Base-by-base conservation (phyloP, 1,140 invertebrate genomes). In the Vanessa tameamea region DNA sequence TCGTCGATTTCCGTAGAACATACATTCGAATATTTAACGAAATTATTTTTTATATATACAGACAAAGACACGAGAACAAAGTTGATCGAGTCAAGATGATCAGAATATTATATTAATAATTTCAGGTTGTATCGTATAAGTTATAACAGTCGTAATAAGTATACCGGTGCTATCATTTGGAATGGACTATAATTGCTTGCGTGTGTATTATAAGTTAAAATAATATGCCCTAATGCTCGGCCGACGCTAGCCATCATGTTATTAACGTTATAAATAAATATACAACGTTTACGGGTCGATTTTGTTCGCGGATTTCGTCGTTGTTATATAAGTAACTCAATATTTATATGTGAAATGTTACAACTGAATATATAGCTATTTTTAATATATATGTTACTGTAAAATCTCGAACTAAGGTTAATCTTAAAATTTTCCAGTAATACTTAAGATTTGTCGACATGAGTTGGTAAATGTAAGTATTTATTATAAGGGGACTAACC, bases 251-350 rank as follows among this genome's bases (percentile, higher is more conserved):
- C 80, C 82, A 82, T 83, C 78, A 67, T 76, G 75, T 85, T 87
- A 83, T 83, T 85, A 87, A 66, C 75, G 76, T 79, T 82, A 83
- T 84, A 84, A 87, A 85, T 85, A 85, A 82, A 78, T 72, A 75
- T 74, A 64, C 61, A 47, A 55, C 59, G 55, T 69, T 69, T 69
- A 69, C 16, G 26, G 23, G 57, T 20, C 63, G 63, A 64, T 64
- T 64, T 48, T 16, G 63, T 47, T 64, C 6, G 23, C 23, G 14
- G 31, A 31, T 61, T 61, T 61, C 57, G 1, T 61, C 31, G 57
- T 61, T 23, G 43, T 61, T n/a, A 13, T 61, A 23, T 16, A 16
- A 66, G 2, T 9, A 14, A 51, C 50, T 50, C 51, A 1, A 23
- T 23, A 9, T n/a, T 16, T 53, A 53, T n/a, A 53, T 53, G 15